Percentiles rank a stretch among this genome's conserved stretches.
Evolutionary conservation across 2,888 invertebrate genomes (phyloP).

Genomic region (Palloptera scutellata): DNA sequence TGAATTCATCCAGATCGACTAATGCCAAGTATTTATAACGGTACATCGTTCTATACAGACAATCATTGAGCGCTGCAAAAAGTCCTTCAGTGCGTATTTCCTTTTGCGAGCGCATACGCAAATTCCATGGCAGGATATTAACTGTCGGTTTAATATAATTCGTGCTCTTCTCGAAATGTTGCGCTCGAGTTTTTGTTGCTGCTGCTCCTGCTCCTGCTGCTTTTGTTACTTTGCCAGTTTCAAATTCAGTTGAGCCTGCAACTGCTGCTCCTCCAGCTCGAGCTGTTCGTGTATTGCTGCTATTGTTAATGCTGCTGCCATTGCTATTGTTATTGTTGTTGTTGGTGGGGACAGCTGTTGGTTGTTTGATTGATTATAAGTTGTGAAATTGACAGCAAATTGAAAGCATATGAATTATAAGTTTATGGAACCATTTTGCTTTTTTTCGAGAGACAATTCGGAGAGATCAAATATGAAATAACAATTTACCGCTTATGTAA

Average conservation of each 20-base stretch:
- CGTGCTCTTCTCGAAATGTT: constrained; percentile 29
- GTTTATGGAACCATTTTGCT: no score
- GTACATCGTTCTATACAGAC: constrained; percentile 90
- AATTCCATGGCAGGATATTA: constrained; percentile 69
- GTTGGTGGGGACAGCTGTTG: no score
- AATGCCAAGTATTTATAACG: constrained; percentile 81
- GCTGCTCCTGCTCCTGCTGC: background rate
- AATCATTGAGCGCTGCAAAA: constrained; percentile 92
- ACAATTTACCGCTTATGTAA: no score
- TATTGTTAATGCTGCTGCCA: constrained; percentile 15
- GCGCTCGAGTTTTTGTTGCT: constrained; percentile 23
- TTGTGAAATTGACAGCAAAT: no score
- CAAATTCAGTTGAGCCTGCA: background rate
- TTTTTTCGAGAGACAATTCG: no score
- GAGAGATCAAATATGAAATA: no score
- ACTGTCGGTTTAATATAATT: constrained; percentile 59
- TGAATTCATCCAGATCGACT: constrained; percentile 89
- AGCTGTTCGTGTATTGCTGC: background rate
- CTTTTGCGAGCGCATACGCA: constrained; percentile 85
- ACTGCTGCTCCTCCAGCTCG: constrained; percentile 10
- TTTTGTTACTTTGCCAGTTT: background rate
- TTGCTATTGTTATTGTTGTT: constrained; percentile 2
- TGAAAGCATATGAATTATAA: no score
- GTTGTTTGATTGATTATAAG: no score
- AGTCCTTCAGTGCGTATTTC: constrained; percentile 93